phyloP scores from a whole-genome alignment of 2,797 vertebrate species.

The Arnoldichthys spilopterus region DNA sequence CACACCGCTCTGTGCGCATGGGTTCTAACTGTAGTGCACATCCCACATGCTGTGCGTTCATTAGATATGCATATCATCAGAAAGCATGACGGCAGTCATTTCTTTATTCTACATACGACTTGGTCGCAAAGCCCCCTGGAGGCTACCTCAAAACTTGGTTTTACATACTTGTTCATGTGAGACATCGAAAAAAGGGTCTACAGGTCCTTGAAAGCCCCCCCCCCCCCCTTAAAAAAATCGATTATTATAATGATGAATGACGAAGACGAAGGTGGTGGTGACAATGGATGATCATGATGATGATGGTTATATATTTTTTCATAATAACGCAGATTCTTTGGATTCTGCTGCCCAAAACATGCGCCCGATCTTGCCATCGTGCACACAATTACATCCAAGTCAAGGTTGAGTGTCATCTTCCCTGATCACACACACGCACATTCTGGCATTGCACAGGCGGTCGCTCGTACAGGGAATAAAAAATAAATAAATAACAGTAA shows the following conservation, averaged over 20 bases:
- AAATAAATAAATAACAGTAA: not conserved
- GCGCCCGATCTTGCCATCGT: not conserved
- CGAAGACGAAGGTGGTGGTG: not conserved
- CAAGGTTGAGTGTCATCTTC: not conserved
- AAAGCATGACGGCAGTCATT: slow-evolving; percentile 28
- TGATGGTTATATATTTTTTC: too few species aligned
- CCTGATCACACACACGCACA: not conserved
- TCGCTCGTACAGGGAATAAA: too few species aligned
- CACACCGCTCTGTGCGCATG: too few species aligned
- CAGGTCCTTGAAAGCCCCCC: not conserved
- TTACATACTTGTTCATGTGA: not conserved
- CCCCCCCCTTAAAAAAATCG: not conserved
- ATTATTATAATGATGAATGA: not conserved
- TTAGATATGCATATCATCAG: not conserved
- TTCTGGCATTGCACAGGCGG: not conserved
- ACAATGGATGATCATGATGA: not conserved
- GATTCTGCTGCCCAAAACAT: too few species aligned
- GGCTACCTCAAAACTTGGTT: not conserved
- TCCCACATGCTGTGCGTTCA: not conserved
- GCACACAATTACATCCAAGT: not conserved
- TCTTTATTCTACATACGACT: not conserved
- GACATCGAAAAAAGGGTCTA: not conserved
- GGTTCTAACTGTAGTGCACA: not conserved
- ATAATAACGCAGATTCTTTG: too few species aligned
- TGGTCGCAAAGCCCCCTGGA: slow-evolving; percentile 37